Conservation (phyloP, 2,113 vertebrate species). For the Strigops habroptila region DNA sequence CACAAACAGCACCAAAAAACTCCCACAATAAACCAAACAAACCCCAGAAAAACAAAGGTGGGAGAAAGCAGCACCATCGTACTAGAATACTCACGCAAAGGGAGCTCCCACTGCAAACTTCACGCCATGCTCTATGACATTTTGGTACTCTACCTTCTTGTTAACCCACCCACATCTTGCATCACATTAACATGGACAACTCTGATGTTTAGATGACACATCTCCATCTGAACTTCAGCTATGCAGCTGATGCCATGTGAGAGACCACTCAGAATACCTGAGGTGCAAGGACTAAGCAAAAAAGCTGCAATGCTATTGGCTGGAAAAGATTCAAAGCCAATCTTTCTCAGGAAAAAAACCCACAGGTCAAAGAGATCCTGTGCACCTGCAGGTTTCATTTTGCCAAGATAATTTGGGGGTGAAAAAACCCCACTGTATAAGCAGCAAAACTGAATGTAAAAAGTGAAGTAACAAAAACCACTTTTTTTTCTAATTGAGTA, state of each 20-base stretch:
- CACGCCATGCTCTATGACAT: accelerated
- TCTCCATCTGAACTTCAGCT: neutral
- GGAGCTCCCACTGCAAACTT: neutral
- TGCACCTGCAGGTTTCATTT: neutral
- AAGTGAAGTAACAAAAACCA: neutral
- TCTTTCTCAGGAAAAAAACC: neutral
- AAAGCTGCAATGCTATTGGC: neutral
- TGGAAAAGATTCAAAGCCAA: neutral
- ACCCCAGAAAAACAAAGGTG: neutral
- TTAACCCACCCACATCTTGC: neutral
- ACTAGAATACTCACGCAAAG: neutral
- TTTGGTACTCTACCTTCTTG: neutral
- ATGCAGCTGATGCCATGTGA: neutral
- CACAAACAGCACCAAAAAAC: neutral
- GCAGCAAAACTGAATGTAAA: neutral
- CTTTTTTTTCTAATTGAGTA: neutral
- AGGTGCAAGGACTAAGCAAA: neutral
- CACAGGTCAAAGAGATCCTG: neutral
- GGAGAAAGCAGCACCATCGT: neutral
- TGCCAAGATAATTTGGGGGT: neutral
- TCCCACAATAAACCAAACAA: neutral
- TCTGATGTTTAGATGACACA: neutral
- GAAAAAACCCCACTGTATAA: neutral
- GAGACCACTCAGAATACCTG: neutral
- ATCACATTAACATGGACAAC: neutral